Percentiles rank a stretch among this genome's conserved stretches.
These are phyloP conservation scores for Formicarius rufipectus DNA, from an alignment of 2,113 vertebrate genomes.

Conservation along the genomic window DNA sequence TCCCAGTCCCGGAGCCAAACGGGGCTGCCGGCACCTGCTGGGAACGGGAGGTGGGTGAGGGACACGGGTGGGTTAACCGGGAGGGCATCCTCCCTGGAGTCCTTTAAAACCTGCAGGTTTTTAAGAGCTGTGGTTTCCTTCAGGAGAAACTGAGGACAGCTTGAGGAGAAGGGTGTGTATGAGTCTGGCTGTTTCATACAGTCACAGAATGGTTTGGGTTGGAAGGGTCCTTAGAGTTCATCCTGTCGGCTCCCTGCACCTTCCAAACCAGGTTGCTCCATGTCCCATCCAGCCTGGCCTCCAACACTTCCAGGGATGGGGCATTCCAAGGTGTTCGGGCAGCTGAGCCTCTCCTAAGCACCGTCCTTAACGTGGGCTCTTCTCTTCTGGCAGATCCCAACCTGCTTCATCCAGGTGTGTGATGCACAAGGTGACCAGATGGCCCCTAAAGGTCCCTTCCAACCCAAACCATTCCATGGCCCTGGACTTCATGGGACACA, in stretches of 20 bases:
- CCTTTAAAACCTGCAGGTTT: neutral
- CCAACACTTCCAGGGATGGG: neutral
- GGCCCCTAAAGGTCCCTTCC: neutral
- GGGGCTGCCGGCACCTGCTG: neutral
- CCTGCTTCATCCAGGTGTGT: neutral
- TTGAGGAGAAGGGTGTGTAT: fast-evolving
- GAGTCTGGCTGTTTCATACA: neutral
- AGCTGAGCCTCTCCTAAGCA: neutral
- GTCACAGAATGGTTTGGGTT: fast-evolving
- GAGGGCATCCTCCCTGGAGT: fast-evolving
- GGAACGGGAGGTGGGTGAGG: neutral
- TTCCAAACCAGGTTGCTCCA: neutral
- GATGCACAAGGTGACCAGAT: neutral
- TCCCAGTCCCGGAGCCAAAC: neutral
- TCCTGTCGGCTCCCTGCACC: neutral
- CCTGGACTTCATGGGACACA: neutral
- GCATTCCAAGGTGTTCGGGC: neutral
- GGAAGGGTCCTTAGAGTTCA: neutral
- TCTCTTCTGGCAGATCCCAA: neutral
- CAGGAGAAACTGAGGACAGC: fast-evolving
- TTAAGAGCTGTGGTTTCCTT: neutral
- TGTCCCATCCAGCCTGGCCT: neutral
- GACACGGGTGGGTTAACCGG: neutral
- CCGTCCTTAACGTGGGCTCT: neutral
- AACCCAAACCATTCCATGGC: neutral